Evolutionary conservation across 2,888 invertebrate genomes (phyloP), one percentile per base, ranked within the genome.

Genomic region (Platerodrilus igneus): DNA sequence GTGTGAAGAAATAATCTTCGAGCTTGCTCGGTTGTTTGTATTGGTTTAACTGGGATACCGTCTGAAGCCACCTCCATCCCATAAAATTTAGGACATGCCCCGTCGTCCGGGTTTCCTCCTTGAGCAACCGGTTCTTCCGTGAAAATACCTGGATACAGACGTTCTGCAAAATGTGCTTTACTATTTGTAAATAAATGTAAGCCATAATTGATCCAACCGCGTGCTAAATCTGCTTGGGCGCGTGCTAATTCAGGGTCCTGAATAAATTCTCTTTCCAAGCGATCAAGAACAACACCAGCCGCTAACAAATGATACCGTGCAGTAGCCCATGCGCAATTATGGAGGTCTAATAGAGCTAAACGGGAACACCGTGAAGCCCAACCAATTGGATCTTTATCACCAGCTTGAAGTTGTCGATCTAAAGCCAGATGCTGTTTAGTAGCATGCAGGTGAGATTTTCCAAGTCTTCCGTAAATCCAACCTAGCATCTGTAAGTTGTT

Each of bases 401-500:
- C 72, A 60, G 72, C 69, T 52, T 76, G 74, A 26, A 79, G 57
- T 48, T 77, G 76, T 41, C 75, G 68, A 32, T 75, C 68, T 7
- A 79, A 63, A 30, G 74, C 75, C 31, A 71, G 71, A 49, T 79
- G 79, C 51, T 75, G 74, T 48, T 74, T 75, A 9, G 70, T 53
- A 4, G 73, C 72, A 49, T 76, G 77, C 45, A 73, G 71, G 16
- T 73, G 68, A 4, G 71, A 70, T 42, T 73, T 50, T 36, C 74
- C 75, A 28, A 74, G 55, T 57, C 76, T 76, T 37, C 75, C 76
- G 50, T 77, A 77, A 26, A 78, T 60, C 66, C 76, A 78, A 3
- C 75, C 74, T 52, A 78, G 68, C 76, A 79, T 78, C 52, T 78
- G 78, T 34, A 78, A 66, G 52, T 79, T 79, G 52, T 77, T 79